Conservation (phyloP, 1,140 invertebrate genomes). For the Paraescarpia echinospica region DNA sequence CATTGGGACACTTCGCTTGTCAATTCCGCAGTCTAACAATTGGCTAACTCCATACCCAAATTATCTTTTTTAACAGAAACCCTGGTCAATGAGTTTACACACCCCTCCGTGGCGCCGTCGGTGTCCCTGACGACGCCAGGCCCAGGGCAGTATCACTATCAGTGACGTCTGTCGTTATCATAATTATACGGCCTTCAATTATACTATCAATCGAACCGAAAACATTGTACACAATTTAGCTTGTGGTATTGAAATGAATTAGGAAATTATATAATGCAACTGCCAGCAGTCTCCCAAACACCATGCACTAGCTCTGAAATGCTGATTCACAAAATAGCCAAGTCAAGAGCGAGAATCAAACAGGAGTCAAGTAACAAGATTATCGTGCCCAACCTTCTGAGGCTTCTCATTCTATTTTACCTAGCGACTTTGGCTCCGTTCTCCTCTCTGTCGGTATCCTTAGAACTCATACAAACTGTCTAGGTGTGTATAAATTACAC, state of each 20-base stretch:
- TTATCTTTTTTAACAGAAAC: too few species aligned
- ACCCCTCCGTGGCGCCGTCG: too few species aligned
- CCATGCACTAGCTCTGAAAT: not conserved
- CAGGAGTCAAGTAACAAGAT: slow-evolving; percentile 6
- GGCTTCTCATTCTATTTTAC: slow-evolving; percentile 33
- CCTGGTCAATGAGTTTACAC: too few species aligned
- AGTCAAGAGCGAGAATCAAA: not conserved
- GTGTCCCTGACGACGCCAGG: too few species aligned
- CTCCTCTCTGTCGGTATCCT: slow-evolving; percentile 36
- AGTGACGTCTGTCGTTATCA: not conserved
- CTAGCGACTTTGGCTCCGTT: slow-evolving; percentile 48
- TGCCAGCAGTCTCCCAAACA: not conserved
- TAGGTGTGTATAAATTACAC: slow-evolving; percentile 25
- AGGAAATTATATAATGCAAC: not conserved
- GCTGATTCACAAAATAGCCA: not conserved
- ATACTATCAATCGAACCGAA: not conserved
- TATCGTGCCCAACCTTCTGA: not conserved
- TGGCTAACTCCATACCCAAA: too few species aligned
- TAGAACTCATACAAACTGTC: slow-evolving; percentile 48
- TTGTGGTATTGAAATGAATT: not conserved
- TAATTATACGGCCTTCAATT: not conserved
- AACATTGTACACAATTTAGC: not conserved
- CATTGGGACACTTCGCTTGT: too few species aligned
- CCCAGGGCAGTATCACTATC: too few species aligned
- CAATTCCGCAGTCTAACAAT: too few species aligned